Base-by-base conservation (phyloP, 2,113 vertebrate genomes). In the Oryzias woworae region DNA sequence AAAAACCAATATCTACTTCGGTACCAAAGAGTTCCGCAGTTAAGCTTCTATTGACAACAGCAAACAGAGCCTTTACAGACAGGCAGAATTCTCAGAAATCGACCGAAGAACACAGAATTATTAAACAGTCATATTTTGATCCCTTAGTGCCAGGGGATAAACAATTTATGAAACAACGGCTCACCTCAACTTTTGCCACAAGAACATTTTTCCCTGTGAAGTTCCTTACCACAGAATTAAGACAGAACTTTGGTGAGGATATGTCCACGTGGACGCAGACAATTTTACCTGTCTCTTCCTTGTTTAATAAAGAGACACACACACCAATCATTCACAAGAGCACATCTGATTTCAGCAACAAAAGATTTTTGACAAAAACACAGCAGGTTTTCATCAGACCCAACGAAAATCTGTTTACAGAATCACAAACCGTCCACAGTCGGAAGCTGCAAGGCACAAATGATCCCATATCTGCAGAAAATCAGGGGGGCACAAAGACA, bases 111-210 rank as follows among this genome's bases (percentile, higher is more conserved):
- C 62, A 65, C 42, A 53, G 44, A 31, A 59, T 62, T 46, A 24
- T 12, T 64, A 66, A 77, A 36, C 58, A 54, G 55, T 6, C 42
- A 56, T 57, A 18, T 57, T 53, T 62, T 67, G 47, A 47, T 62
- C 55, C 54, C 5, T 24, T 24, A 36, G 51, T 3, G 14, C 28
- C 36, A 50, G 15, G 2, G 3, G 56, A 15, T 48, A 53, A 69
- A 49, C 17, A 14, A 8, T 23, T 23, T n/a, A 18, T 56, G 12
- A 41, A 28, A 64, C 10, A 71, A 43, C 20, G 17, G 50, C 47
- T 48, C 60, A 58, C 17, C 49, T 15, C 28, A 51, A 53, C 20
- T 7, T 43, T 51, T 3, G 24, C 61, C 65, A 48, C 42, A 31
- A 28, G 0, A 61, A 59, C 55, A 3, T 45, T 44, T 20, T 7